Base-by-base conservation (phyloP, 2,797 vertebrate genomes). In the Valencia hispanica region DNA sequence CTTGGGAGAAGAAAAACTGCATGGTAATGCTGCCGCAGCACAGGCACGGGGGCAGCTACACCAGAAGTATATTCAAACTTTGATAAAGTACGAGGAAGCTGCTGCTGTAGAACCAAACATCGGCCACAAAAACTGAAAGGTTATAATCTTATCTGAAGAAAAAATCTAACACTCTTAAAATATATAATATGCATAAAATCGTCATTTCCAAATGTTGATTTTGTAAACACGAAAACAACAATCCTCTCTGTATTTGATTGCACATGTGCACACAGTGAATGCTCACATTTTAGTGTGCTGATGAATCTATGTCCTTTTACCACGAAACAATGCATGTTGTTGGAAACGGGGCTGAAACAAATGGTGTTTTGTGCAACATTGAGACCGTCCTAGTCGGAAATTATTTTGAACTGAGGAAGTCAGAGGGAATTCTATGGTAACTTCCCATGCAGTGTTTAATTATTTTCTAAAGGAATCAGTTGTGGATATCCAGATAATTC, bases 301-400 rank as follows among this genome's bases (percentile, higher is more conserved):
- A 34, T 82, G 72, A 86, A 78, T 85, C 74, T 43, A 79, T 61
- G 68, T 73, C 57, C 68, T n/a, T 80, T 61, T 84, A 75, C 61
- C 30, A 51, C 22, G 66, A 61, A 68, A 70, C 74, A 82, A 71
- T 76, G 27, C 80, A 84, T 90, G 86, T 87, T 86, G 82, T 76
- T 86, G 76, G 86, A 84, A n/a, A n/a, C n/a, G n/a, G n/a, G n/a
- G 76, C 71, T 79, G 81, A 84, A 90, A 92, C 90, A 91, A 91
- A 86, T 72, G 41, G 86, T 74, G 84, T 83, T 74, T 86, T 92
- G 86, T 92, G 79, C 70, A 80, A 82, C 80, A 18, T 75, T 0
- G 72, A 86, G 79, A 83, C 73, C 70, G 82, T 79, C 87, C 82
- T 76, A 89, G 36, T 0, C 11, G 12, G 86, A 82, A 90, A 87